Evolutionary conservation across 2,113 vertebrate species (phyloP).

Genomic region (Cyrtonyx montezumae): DNA sequence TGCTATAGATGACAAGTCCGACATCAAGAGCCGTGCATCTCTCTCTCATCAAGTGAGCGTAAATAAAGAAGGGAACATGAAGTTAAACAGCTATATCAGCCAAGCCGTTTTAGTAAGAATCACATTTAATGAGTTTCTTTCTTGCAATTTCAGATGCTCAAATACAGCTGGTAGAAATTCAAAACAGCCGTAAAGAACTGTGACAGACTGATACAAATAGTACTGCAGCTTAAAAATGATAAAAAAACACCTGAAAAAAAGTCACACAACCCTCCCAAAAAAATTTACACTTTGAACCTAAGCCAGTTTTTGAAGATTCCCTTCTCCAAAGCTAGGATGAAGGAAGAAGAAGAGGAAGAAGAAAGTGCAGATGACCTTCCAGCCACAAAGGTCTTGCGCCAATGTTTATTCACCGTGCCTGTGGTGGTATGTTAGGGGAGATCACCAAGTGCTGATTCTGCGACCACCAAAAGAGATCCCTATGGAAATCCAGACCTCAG

Average conservation of each 20-base stretch:
- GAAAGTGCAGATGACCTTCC: constrained; percentile 74
- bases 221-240: constrained; percentile 86
- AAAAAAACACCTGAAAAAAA: constrained; percentile 81
- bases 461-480: constrained; percentile 61
- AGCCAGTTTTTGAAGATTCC: constrained; percentile 79
- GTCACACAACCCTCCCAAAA: constrained; percentile 76
- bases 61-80: constrained; percentile 44
- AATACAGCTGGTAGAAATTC: constrained; percentile 85
- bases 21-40: neutral
- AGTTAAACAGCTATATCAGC: constrained; percentile 79
- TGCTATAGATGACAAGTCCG: neutral
- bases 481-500: constrained; percentile 76
- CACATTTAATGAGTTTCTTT: constrained; percentile 85
- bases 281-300: constrained; percentile 86
- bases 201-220: constrained; percentile 85
- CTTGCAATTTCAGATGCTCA: constrained; percentile 82
- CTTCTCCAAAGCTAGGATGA: constrained; percentile 75
- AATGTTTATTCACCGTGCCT: constrained; percentile 65
- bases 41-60: neutral
- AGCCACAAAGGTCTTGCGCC: constrained; percentile 69
- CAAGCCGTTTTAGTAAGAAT: constrained; percentile 82
- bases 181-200: constrained; percentile 82
- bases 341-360: constrained; percentile 67
- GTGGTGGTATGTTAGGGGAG: constrained; percentile 47
- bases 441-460: constrained; percentile 66